Evolutionary conservation across 2,113 vertebrate species (phyloP).

Genomic region (Electrona antarctica): DNA sequence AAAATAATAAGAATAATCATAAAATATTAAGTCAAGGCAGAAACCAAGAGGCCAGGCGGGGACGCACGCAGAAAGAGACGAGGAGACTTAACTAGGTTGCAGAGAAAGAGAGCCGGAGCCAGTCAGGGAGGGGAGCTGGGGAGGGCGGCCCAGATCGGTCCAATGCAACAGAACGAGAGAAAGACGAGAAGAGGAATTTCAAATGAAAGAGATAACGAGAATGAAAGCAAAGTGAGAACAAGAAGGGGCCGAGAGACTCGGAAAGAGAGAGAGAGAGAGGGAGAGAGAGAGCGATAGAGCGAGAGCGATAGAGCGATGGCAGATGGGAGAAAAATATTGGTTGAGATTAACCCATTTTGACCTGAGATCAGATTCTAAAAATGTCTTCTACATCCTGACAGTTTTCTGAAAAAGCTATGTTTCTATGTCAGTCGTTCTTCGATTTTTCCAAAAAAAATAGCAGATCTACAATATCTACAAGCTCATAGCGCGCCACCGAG

Average conservation of each 20-base stretch:
- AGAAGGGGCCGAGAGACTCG: slow-evolving; percentile 15
- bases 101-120: slow-evolving; percentile 12
- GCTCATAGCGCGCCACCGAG: no score
- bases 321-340: slow-evolving; percentile 75
- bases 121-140: slow-evolving; percentile 5
- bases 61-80: slow-evolving; percentile 37
- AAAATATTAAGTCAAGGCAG: slow-evolving; percentile 37
- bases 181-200: background rate
- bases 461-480: no score
- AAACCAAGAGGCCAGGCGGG: slow-evolving; percentile 44
- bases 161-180: slow-evolving; percentile 5
- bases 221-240: slow-evolving; percentile 1
- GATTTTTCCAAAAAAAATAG: no score
- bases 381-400: no score
- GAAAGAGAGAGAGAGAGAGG: slow-evolving; percentile 38
- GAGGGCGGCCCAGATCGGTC: slow-evolving; percentile 11
- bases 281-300: no score
- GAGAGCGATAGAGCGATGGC: slow-evolving; percentile 56
- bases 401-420: no score
- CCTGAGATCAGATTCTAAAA: no score
- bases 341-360: no score
- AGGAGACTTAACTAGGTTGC: slow-evolving; percentile 45
- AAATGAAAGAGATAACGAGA: slow-evolving; percentile 23
- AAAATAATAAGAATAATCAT: slow-evolving; percentile 19
- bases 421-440: no score